Conservation (phyloP, 1,140 invertebrate genomes). For the Brachionus koreanus region DNA sequence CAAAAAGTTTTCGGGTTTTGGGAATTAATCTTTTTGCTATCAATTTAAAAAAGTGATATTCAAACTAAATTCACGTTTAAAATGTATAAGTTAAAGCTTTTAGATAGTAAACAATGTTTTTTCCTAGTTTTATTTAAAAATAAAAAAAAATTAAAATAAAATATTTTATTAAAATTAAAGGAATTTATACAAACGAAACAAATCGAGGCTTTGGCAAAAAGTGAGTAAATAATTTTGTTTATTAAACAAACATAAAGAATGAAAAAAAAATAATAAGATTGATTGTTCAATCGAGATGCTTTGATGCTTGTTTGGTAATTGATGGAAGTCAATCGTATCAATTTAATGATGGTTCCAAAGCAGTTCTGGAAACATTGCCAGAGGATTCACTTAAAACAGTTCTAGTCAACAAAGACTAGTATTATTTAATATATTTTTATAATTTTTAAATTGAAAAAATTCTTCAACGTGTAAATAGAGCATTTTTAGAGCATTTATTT, state of each 20-base stretch:
- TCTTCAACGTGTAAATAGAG: neutral
- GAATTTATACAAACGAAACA: conserved; percentile 53
- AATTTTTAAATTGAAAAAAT: neutral
- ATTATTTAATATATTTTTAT: conserved; percentile 14
- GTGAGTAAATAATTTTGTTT: conserved; percentile 48
- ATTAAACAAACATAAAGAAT: neutral
- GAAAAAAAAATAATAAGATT: conserved; percentile 59
- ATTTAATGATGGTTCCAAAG: conserved; percentile 88
- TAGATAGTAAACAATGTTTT: too few species aligned
- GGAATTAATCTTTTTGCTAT: too few species aligned
- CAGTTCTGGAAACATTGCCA: conserved; percentile 73
- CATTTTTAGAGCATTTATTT: neutral
- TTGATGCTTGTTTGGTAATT: conserved; percentile 87
- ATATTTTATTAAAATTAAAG: conserved; percentile 49
- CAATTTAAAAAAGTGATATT: too few species aligned
- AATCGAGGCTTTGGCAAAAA: conserved; percentile 60
- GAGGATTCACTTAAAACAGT: conserved; percentile 84
- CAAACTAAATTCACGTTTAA: too few species aligned
- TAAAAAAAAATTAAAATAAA: neutral
- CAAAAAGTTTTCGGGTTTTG: too few species aligned
- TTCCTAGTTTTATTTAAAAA: too few species aligned
- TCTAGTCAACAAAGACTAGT: conserved; percentile 47
- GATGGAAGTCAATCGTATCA: conserved; percentile 88
- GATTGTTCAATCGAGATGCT: conserved; percentile 79
- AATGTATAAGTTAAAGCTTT: too few species aligned